Conservation (phyloP, 2,888 invertebrate species). For the Ectemnius cavifrons region DNA sequence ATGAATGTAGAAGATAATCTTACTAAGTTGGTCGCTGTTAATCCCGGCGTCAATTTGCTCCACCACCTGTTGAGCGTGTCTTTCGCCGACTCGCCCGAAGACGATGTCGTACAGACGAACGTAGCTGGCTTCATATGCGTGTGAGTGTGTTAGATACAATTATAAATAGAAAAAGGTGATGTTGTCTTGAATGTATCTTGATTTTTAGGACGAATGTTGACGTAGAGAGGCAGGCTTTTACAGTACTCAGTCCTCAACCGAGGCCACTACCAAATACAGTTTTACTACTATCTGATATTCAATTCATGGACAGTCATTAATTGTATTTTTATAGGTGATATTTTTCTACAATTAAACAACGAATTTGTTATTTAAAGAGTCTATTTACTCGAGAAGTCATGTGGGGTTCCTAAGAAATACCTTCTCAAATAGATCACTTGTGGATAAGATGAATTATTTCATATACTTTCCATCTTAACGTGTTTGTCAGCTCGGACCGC, state of each 20-base stretch:
- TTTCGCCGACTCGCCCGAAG: conserved; percentile 89
- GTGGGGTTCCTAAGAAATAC: too few relatives aligned
- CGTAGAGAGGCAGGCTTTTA: conserved; percentile 90
- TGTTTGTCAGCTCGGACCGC: conserved; percentile 18
- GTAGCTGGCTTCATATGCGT: conserved; percentile 95
- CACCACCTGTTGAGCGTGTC: conserved; percentile 95
- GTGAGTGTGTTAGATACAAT: conserved; percentile 80
- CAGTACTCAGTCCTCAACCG: conserved; percentile 95
- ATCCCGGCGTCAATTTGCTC: conserved; percentile 86
- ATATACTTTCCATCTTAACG: conserved; percentile 8
- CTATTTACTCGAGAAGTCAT: too few relatives aligned
- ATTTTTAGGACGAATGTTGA: conserved; percentile 92
- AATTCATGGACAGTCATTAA: conserved; percentile 96
- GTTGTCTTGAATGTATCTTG: not conserved
- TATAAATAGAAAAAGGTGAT: not conserved
- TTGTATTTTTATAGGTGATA: too few relatives aligned
- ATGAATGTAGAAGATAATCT: conserved; percentile 95
- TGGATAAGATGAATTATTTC: not conserved
- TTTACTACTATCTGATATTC: conserved; percentile 92
- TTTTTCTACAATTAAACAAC: too few relatives aligned
- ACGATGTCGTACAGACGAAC: conserved; percentile 92
- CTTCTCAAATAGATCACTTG: too few relatives aligned
- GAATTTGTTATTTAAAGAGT: too few relatives aligned
- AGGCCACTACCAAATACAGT: conserved; percentile 94
- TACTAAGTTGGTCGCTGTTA: conserved; percentile 91